Evolutionary conservation across 2,888 invertebrate genomes (phyloP), one percentile per base, ranked within the genome.

Genomic region (Phyto melanocephala): DNA sequence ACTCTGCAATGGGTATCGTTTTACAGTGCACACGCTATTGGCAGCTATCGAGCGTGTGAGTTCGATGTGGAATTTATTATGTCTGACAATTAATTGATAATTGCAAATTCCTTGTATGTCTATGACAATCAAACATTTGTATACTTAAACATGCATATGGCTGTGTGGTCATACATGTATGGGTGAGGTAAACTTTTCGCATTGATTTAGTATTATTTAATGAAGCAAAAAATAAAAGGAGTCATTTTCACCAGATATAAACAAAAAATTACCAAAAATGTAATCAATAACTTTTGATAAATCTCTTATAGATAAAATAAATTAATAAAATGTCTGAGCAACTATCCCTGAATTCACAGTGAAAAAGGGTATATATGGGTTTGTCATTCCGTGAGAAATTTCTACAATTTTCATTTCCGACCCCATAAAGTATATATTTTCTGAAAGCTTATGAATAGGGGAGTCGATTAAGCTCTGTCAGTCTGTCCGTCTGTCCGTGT

Each of bases 31-130:
- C 20, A 3, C 13, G 6, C 24, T 0, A 52, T 6, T 52, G 24
- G 7, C 20, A 11, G 0, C 50, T 0, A 11, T 3, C 7, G 11
- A 35, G 3, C 24, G 24, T 6, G 15, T 10, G 65, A 67, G 47
- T 56, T 47, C 28, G 47, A 28, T 67, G 56, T 22, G 42, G 62
- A 33, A 50, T 52, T 60, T 68, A 42, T 52, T 68, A 62, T 42
- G 62, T 52, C 68, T 77, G 77, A 62, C 70, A 54, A 47, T 45
- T 52, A 52, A 70, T 63, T 77, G 70, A 77, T 77, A 70, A 77
- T 70, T 77, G 54, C 45, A 70, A 77, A 63, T 77, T 54, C 70
- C 70, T 28, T 63, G 15, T 63, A 62, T 47, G 67, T 47, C 56
- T 67, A 47, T 54, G 13, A n/a, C 17, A 62, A 77, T 63, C 35